phyloP scores from a whole-genome alignment of 2,888 invertebrate species.

The Drosophila conformis region DNA sequence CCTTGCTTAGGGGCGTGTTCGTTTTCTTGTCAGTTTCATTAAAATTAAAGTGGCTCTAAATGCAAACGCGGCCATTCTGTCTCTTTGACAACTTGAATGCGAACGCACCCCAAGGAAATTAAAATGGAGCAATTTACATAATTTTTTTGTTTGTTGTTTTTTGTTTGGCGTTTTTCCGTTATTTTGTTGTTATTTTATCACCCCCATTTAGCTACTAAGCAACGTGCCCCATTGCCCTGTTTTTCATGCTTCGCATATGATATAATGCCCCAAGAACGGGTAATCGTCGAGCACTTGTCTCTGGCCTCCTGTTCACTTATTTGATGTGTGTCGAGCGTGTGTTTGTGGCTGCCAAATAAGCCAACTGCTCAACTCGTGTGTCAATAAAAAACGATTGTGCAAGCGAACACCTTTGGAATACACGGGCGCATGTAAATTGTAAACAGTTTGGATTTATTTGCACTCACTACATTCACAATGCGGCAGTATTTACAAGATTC shows the following conservation, averaged over 20 bases:
- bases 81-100: constrained; percentile 52
- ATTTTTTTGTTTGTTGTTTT: background rate
- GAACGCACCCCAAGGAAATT: constrained; percentile 73
- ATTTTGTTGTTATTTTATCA: constrained; percentile 14
- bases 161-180: background rate
- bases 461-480: background rate
- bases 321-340: constrained; percentile 14
- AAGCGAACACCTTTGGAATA: constrained; percentile 27
- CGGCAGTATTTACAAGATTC: background rate
- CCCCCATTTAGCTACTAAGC: constrained; percentile 28
- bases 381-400: constrained; percentile 36
- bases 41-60: constrained; percentile 63
- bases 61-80: constrained; percentile 50
- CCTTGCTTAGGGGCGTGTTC: constrained; percentile 28
- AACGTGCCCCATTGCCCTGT: constrained; percentile 3
- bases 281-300: constrained; percentile 9
- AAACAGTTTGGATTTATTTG: constrained; percentile 13
- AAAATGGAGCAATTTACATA: constrained; percentile 70
- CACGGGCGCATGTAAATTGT: background rate
- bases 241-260: constrained; percentile 15
- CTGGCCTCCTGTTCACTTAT: constrained; percentile 3
- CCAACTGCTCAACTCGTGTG: constrained; percentile 11
- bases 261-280: constrained; percentile 15
- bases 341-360: constrained; percentile 10
- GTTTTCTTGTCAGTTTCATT: constrained; percentile 66